Conservation (phyloP, 2,797 vertebrate genomes). For the Dendrocincla fuliginosa region DNA sequence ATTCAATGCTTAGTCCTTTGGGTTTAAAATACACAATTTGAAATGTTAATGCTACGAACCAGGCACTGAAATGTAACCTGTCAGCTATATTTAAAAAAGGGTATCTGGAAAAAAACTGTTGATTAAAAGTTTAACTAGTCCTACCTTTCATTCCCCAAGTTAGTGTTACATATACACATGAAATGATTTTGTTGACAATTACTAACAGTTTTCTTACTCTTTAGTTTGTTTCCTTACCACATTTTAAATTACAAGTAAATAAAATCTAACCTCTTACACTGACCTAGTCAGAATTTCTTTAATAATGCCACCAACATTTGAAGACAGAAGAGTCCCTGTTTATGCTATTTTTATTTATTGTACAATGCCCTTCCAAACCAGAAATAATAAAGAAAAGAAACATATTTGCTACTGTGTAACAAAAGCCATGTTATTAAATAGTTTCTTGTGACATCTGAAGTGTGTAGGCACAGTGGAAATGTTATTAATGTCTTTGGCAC, state of each 20-base stretch:
- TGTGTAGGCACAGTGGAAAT: constrained; percentile 28
- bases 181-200: not conserved
- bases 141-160: not conserved
- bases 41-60: not conserved
- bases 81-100: not conserved
- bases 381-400: constrained; percentile 9
- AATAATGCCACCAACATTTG: not conserved
- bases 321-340: not conserved
- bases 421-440: not conserved
- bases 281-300: not conserved
- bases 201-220: not conserved
- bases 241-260: not conserved
- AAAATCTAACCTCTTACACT: not conserved
- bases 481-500: not conserved
- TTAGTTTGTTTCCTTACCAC: not conserved
- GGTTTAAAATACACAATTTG: not conserved
- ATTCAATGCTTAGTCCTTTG: not conserved
- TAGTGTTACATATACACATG: not conserved
- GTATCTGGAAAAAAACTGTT: not conserved
- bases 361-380: not conserved
- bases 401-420: not conserved
- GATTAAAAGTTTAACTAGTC: not conserved
- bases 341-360: not conserved
- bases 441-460: not conserved
- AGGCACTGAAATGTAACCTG: not conserved